Evolutionary conservation across 2,113 vertebrate genomes (phyloP).

Genomic region (Porphyrio hochstetteri): DNA sequence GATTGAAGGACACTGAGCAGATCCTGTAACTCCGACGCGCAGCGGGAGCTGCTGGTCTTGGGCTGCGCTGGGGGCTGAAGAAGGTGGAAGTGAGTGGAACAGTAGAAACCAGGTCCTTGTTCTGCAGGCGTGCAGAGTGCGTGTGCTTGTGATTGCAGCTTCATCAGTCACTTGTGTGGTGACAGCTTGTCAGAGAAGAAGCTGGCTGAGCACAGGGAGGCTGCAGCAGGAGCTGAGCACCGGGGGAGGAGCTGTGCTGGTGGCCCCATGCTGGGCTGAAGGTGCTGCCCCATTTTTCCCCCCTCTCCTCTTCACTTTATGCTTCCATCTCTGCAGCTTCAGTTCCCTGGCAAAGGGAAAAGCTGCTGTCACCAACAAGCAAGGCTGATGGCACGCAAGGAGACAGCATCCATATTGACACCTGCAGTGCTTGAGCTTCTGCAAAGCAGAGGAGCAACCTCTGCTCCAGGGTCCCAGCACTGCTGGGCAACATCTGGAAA

Average conservation of each 20-base stretch:
- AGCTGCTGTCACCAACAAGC: neutral
- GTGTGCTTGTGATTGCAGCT: neutral
- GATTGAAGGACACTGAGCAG: neutral
- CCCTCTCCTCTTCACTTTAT: neutral
- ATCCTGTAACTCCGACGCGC: fast-evolving
- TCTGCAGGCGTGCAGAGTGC: neutral
- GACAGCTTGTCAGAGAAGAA: neutral
- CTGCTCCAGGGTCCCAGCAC: neutral
- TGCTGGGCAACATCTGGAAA: neutral
- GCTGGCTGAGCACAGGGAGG: neutral
- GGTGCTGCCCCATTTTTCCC: neutral
- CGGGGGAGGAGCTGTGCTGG: neutral
- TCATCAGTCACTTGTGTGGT: fast-evolving
- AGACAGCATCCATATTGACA: neutral
- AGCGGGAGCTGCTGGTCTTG: neutral
- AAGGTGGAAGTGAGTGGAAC: neutral
- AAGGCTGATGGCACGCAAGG: neutral
- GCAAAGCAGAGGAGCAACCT: neutral
- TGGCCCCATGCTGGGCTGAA: neutral
- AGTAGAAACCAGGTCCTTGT: neutral
- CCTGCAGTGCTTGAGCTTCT: neutral
- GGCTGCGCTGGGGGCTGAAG: neutral
- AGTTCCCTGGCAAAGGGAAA: neutral
- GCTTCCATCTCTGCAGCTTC: neutral
- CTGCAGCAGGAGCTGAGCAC: neutral